Conservation (phyloP, 2,113 vertebrate species). For the Gymnobelideus leadbeateri region DNA sequence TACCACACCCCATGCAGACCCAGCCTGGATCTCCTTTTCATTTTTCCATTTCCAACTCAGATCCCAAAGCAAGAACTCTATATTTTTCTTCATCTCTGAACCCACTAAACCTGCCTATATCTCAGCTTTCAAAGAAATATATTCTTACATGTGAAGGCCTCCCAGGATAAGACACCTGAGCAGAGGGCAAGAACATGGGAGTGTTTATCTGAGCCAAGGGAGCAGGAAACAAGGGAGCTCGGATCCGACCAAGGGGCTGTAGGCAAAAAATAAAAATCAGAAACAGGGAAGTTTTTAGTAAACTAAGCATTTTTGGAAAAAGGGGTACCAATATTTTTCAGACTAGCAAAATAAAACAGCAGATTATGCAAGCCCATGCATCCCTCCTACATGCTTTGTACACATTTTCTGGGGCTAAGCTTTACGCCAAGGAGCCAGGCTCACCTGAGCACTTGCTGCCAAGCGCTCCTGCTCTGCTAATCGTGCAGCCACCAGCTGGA, state of each 20-base stretch:
- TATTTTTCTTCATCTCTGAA: background rate
- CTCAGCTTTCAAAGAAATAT: constrained; percentile 55
- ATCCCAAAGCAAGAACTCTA: background rate
- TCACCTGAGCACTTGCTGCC: constrained; percentile 80
- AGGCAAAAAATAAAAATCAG: constrained; percentile 55
- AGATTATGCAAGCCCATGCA: background rate
- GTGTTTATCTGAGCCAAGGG: constrained; percentile 85
- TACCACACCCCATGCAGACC: constrained; percentile 7
- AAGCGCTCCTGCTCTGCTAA: constrained; percentile 86
- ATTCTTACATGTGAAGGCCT: constrained; percentile 84
- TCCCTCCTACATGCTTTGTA: background rate
- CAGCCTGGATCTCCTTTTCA: constrained; percentile 4
- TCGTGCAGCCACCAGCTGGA: constrained; percentile 87
- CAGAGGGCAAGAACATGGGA: constrained; percentile 85
- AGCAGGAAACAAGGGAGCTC: constrained; percentile 83
- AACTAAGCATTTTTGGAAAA: background rate
- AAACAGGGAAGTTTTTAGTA: constrained; percentile 26
- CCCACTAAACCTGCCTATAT: constrained; percentile 29
- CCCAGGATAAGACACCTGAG: constrained; percentile 84
- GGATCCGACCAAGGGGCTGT: constrained; percentile 85
- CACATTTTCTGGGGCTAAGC: background rate
- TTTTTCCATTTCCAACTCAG: constrained; percentile 37
- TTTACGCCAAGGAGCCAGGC: background rate
- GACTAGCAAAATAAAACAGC: constrained; percentile 3
- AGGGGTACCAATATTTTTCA: constrained; percentile 13